Percentiles rank a stretch among this genome's conserved stretches.
Conservation (phyloP, 2,888 invertebrate species). For the Drosophila demipolita region DNA sequence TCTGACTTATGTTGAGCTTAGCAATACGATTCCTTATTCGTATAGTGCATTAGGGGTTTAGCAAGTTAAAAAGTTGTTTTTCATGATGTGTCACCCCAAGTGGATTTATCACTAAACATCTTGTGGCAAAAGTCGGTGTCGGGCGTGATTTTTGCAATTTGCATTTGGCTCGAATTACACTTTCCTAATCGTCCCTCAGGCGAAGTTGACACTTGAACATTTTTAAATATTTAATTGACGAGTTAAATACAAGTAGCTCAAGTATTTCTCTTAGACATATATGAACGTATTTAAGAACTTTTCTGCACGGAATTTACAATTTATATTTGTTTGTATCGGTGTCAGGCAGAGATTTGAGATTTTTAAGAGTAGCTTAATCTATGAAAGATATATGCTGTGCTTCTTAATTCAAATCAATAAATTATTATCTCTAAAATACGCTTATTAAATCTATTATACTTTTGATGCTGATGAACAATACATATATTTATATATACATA, state of each 20-base stretch:
- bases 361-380: neutral
- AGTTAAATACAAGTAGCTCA: slow-evolving; percentile 3
- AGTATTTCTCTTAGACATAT: neutral
- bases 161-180: slow-evolving; percentile 42
- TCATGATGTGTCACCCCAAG: slow-evolving; percentile 69
- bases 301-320: neutral
- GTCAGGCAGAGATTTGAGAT: neutral
- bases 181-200: slow-evolving; percentile 18
- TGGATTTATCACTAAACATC: slow-evolving; percentile 71
- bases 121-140: slow-evolving; percentile 55
- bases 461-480: neutral
- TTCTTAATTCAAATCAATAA: neutral
- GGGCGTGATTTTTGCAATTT: slow-evolving; percentile 61
- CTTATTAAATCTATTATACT: neutral
- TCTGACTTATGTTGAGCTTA: slow-evolving; percentile 48
- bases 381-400: neutral
- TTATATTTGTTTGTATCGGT: neutral
- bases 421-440: neutral
- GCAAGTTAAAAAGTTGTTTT: slow-evolving; percentile 67
- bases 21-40: slow-evolving; percentile 56
- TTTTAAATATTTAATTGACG: slow-evolving; percentile 5
- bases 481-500: neutral
- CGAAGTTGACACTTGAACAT: neutral
- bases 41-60: slow-evolving; percentile 54
- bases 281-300: neutral